Base-by-base conservation (phyloP, 2,113 vertebrate genomes). In the Oxygymnocypris stewartii region DNA sequence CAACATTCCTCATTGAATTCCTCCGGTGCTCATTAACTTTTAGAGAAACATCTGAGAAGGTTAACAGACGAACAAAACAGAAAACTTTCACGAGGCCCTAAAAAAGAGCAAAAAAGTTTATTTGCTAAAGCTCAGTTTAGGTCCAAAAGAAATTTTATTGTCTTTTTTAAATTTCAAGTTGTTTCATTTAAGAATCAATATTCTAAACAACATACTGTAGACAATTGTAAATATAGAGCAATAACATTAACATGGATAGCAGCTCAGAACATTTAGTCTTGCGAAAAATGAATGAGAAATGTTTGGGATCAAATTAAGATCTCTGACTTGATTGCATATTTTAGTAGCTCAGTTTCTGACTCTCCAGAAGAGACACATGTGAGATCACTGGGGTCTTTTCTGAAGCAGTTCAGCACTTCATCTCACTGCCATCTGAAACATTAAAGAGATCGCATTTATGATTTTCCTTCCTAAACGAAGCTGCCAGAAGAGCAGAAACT, bases 361-460 rank as follows among this genome's bases (percentile, higher is more conserved):
- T 31, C 31, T 71, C 35, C 31, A 16, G 65, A 67, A 31, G 28
- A 35, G 69, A 42, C 16, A 74, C 10, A n/a, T 6, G 73, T 75
- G 23, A 74, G 35, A 71, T 71, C 31, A 35, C 67, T 1, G 67
- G 37, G 69, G 9, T 73, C 9, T 73, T 40, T 73, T 40, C 4
- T 73, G 37, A 74, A 20, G 71, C 71, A 74, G 71, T 40, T 75
- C 73, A 47, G 40, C 73, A 75, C 42, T 75, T 75, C 23, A 75
- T 75, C 40, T 75, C 73, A 75, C 73, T 75, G 23, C 12, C 73
- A 47, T 25, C 73, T 75, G 40, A 75, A 75, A 79, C 37, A 79
- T 57, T 79, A 54, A 79, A 59, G 13, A 57, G 16, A 37, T 79
- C 51, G 57, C 28, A 57, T 79, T 79, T 79, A 35, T 57, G 49